Evolutionary conservation across 2,113 vertebrate genomes (phyloP), one percentile per base, ranked within the genome.

Genomic region (Ammodytes marinus): DNA sequence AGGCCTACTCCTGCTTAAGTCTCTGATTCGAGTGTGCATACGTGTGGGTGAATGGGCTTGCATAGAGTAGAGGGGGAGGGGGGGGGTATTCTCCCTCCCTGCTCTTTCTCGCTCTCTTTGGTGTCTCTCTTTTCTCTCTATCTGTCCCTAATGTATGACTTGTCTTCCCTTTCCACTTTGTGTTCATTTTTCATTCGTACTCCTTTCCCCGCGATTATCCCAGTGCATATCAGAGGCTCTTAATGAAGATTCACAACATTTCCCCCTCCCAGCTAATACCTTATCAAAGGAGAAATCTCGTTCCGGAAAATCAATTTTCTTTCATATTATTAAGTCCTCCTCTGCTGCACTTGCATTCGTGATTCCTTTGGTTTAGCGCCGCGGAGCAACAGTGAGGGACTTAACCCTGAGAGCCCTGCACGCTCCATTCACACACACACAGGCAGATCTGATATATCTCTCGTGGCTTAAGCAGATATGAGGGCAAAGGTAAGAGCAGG

Each of bases 231-330:
- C 92, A 93, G 93, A 95, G 91, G 89, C 79, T 85, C 88, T 86
- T 95, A 96, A 96, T 95, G 95, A 96, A 96, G 94, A 96, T 95
- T 95, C 95, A 95, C 92, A 93, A 94, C 93, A 93, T 94, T 95
- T 95, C 91, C 93, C 87, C 91, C 88, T 93, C 93, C 93, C 88
- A 91, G 90, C 93, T 95, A 96, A 96, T 95, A 95, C 94, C 94
- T 95, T 95, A 95, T 95, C 94, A 95, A 94, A 94, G 94, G 89
- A 91, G 94, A 94, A 93, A 95, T 95, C 94, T 94, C 91, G 92
- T 95, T 95, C 94, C 93, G 90, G 94, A 95, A 95, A 96, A 96
- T 96, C 95, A 95, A 95, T 96, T 95, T 94, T 93, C 92, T 94
- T 94, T 94, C 90, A 93, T 94, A 95, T 95, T 95, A 96, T 95